These are phyloP conservation scores for Lithophane leautieri DNA, from an alignment of 2,888 invertebrate species.

Conservation along the genomic window DNA sequence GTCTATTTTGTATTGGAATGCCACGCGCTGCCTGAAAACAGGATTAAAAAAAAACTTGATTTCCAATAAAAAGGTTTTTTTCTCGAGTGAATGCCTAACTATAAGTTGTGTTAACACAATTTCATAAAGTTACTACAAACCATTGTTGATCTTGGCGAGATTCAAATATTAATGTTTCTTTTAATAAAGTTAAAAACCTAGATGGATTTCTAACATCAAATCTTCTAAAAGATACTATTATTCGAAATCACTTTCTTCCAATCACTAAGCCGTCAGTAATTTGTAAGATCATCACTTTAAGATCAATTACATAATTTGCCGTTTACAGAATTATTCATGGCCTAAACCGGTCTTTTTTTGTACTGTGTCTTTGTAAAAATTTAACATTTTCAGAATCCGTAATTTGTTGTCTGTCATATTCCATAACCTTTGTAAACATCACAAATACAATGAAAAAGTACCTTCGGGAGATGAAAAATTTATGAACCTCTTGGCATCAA, in stretches of 20 bases:
- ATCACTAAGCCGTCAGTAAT: constrained; percentile 1
- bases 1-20: background rate
- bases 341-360: background rate
- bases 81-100: background rate
- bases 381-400: constrained; percentile 24
- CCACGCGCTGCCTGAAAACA: background rate
- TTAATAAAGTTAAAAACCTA: background rate
- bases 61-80: background rate
- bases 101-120: background rate
- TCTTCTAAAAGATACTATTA: background rate
- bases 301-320: background rate
- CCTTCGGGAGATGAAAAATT: constrained; percentile 37
- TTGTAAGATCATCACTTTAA: constrained; percentile 1
- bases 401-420: background rate
- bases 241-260: constrained; percentile 20
- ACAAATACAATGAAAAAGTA: constrained; percentile 61
- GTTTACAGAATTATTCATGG: constrained; percentile 1
- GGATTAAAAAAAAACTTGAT: background rate
- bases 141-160: background rate
- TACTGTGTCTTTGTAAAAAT: background rate
- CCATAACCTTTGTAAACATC: constrained; percentile 24
- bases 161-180: background rate
- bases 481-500: constrained; percentile 32
- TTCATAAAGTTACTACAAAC: constrained; percentile 1
- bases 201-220: constrained; percentile 22